These are phyloP conservation scores for Ophioninae sp. DNA, from an alignment of 2,888 invertebrate genomes.

Conservation along the genomic window DNA sequence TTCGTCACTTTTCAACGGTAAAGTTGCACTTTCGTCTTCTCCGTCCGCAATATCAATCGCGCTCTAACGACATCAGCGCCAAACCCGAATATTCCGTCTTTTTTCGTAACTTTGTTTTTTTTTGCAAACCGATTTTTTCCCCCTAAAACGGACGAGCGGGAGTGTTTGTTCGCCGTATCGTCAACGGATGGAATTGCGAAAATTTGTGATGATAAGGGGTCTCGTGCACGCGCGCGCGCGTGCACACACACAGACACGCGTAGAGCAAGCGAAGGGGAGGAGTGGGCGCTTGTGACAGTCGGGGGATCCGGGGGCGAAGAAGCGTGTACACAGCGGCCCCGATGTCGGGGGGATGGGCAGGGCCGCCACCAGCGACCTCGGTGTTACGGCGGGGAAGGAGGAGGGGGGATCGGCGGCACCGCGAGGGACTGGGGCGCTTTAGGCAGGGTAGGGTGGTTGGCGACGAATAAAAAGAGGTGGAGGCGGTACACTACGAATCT, in stretches of 20 bases:
- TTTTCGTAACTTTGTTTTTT: not conserved
- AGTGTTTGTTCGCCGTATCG: slow-evolving; percentile 16
- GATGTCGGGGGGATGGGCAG: slow-evolving; percentile 62
- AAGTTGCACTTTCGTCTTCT: not conserved
- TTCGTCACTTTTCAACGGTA: slow-evolving; percentile 47
- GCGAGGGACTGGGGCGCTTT: slow-evolving; percentile 36
- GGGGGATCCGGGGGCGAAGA: slow-evolving; percentile 60
- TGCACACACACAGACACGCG: slow-evolving; percentile 19
- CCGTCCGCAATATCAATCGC: slow-evolving; percentile 16
- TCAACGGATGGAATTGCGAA: slow-evolving; percentile 39
- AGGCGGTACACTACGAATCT: slow-evolving; percentile 11
- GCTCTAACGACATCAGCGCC: slow-evolving; percentile 49
- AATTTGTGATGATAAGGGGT: slow-evolving; percentile 53
- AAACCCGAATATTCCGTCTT: slow-evolving; percentile 15
- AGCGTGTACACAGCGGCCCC: slow-evolving; percentile 59
- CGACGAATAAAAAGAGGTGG: slow-evolving; percentile 48
- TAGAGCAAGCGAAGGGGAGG: not conserved
- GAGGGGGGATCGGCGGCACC: slow-evolving; percentile 49
- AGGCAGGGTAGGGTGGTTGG: slow-evolving; percentile 58
- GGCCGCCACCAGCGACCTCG: slow-evolving; percentile 63
- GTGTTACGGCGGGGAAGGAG: slow-evolving; percentile 57
- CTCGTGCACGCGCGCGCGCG: slow-evolving; percentile 28
- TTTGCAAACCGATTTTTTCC: not conserved
- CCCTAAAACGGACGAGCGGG: not conserved
- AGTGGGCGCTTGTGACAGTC: slow-evolving; percentile 37